phyloP scores from a whole-genome alignment of 2,888 invertebrate genomes.

The Sipha maydis region DNA sequence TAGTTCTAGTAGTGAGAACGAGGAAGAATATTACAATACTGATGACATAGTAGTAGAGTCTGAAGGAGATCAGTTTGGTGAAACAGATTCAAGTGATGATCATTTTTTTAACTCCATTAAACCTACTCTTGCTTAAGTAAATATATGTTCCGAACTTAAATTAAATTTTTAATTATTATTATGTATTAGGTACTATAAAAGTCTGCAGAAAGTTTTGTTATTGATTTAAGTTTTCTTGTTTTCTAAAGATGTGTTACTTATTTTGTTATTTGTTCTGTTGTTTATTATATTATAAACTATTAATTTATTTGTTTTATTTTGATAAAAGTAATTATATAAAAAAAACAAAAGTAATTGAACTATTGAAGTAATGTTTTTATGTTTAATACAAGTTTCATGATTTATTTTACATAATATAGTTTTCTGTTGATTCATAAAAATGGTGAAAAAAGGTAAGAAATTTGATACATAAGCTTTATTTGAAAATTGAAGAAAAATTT shows the following conservation, averaged over 20 bases:
- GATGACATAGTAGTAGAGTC: slow-evolving; percentile 12
- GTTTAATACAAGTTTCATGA: too few species aligned
- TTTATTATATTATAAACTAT: slow-evolving; percentile 3
- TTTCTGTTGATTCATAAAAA: too few species aligned
- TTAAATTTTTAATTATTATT: too few species aligned
- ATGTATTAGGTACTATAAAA: too few species aligned
- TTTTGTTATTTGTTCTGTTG: slow-evolving; percentile 11
- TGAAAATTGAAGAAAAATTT: slow-evolving; percentile 12
- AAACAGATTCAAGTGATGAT: slow-evolving; percentile 1
- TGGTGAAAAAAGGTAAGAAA: slow-evolving; percentile 9
- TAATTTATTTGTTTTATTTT: too few species aligned
- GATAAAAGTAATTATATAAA: too few species aligned
- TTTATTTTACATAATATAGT: too few species aligned
- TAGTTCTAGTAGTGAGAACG: background rate
- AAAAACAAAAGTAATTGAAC: too few species aligned
- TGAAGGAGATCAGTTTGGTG: background rate
- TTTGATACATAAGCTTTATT: slow-evolving; percentile 1
- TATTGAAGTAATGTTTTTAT: too few species aligned
- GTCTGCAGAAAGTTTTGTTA: too few species aligned
- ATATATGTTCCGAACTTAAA: too few species aligned
- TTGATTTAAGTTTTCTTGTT: background rate
- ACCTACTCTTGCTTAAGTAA: background rate
- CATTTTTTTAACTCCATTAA: background rate
- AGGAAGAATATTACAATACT: slow-evolving; percentile 1
- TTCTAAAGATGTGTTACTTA: background rate